These are phyloP conservation scores for Chrysochloris asiatica DNA, from an alignment of 2,113 vertebrate species.

Conservation along the genomic window DNA sequence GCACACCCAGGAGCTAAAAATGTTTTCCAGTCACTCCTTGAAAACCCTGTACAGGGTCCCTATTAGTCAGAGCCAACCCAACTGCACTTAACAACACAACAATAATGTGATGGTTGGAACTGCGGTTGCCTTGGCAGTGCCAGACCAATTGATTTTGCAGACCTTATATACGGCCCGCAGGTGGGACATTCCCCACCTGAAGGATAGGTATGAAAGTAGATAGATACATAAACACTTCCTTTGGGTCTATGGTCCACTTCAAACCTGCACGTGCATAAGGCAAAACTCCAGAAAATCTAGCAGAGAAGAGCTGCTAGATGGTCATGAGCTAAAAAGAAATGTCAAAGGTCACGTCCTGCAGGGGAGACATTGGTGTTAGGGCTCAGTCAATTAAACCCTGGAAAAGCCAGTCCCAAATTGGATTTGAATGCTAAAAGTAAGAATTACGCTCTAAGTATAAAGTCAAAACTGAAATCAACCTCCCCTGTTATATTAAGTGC, in stretches of 20 bases:
- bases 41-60: too few species aligned
- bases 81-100: too few species aligned
- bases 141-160: too few species aligned
- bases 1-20: neutral
- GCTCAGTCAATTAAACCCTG: neutral
- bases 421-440: neutral
- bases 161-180: too few species aligned
- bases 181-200: neutral
- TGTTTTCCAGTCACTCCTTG: too few species aligned
- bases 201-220: neutral
- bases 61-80: too few species aligned
- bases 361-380: neutral
- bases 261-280: neutral
- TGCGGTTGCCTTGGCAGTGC: too few species aligned
- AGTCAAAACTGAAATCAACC: neutral
- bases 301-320: neutral
- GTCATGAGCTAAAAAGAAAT: neutral
- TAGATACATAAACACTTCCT: neutral
- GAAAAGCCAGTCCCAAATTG: neutral
- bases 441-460: neutral
- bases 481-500: too few species aligned
- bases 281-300: neutral
- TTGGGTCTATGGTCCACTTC: neutral
- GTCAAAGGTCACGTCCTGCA: neutral
- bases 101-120: too few species aligned